Evolutionary conservation across 2,113 vertebrate genomes (phyloP).

Genomic region (Uria lomvia): DNA sequence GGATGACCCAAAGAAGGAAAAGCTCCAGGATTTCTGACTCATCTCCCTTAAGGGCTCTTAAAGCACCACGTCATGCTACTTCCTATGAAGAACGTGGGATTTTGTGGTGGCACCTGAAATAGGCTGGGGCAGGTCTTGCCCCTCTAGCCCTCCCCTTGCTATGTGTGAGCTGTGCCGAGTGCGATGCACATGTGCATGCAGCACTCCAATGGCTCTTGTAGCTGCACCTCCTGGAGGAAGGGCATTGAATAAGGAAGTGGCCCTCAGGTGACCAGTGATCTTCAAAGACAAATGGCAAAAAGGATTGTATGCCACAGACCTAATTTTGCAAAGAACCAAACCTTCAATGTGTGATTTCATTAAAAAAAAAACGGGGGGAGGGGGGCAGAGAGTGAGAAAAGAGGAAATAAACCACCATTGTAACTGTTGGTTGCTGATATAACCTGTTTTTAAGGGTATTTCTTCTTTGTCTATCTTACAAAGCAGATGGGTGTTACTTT

Average conservation of each 20-base stretch:
- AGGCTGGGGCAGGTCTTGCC: not conserved
- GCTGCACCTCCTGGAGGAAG: not conserved
- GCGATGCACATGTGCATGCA: rapidly evolving
- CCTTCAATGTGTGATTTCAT: not conserved
- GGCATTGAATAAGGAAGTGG: not conserved
- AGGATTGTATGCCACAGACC: not conserved
- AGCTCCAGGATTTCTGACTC: not conserved
- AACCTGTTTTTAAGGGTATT: not conserved
- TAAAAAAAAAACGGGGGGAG: not conserved
- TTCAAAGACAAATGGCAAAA: not conserved
- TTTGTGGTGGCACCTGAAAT: not conserved
- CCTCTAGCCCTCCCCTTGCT: not conserved
- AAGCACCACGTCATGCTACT: not conserved
- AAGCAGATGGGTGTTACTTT: not conserved
- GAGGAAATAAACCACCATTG: not conserved
- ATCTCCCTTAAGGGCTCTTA: not conserved
- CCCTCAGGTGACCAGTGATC: not conserved
- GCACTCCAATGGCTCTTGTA: not conserved
- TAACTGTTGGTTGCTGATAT: not conserved
- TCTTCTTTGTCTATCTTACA: not conserved
- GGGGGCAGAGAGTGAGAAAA: no score
- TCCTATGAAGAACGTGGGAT: not conserved
- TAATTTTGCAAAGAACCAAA: not conserved
- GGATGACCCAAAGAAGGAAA: not conserved
- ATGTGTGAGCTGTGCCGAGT: not conserved